Base-by-base conservation (phyloP, 2,797 vertebrate species). In the Xiphophorus birchmanni region DNA sequence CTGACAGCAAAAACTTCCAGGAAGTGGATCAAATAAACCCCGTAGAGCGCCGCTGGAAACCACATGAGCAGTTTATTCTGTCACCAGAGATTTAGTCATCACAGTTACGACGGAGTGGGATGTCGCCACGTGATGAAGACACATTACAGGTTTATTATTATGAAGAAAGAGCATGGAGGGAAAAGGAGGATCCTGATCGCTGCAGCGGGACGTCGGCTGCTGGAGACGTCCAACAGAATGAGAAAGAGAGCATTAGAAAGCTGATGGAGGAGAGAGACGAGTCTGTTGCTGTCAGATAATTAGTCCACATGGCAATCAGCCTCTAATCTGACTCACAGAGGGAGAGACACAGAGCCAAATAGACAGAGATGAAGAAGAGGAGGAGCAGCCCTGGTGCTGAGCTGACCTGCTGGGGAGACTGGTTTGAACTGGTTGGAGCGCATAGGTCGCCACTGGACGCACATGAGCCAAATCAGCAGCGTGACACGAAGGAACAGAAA, bases 241-340 rank as follows among this genome's bases (percentile, higher is more conserved):
- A 88, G 89, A 92, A 81, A 89, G 82, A 82, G 89, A 90, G 74
- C 83, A 90, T 91, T 85, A 91, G 85, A 48, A 56, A 63, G 76
- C 71, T 88, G 87, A 90, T 54, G 88, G 81, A 83, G 77, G 91
- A 89, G 84, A 74, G 87, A 89, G 83, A 90, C 29, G 74, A 90
- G 87, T 84, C 87, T 91, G 90, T 84, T 92, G 87, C 80, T 73
- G 82, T 86, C 90, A 87, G 87, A 94, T 94, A 94, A 96, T 95
- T 93, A 94, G 93, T 87, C 90, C 86, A 89, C 90, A 90, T 80
- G 83, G 82, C 84, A 89, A 91, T 94, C 89, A 91, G 86, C 73
- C 83, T 89, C 84, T 85, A 88, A 92, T 92, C 82, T 89, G 82
- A 90, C 84, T 86, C 87, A 80, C 80, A 83, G 80, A 88, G 84